phyloP scores from a whole-genome alignment of 1,140 invertebrate species.

The Hycleus cichorii region DNA sequence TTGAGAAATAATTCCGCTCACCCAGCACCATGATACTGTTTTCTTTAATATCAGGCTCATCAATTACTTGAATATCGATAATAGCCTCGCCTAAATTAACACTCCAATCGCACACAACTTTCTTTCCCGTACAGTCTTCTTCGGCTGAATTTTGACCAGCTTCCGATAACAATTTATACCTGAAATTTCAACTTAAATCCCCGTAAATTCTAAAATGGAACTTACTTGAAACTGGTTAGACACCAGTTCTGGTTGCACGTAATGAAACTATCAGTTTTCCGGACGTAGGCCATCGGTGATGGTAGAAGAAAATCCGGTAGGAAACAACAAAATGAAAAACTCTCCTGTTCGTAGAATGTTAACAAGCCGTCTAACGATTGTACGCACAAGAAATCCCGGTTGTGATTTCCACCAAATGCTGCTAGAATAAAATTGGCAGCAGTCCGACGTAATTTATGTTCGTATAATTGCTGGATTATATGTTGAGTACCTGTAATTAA shows the following conservation, averaged over 20 bases:
- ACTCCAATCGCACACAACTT: constrained; percentile 62
- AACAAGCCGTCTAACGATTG: constrained; percentile 79
- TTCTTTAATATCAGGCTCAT: constrained; percentile 36
- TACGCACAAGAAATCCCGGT: constrained; percentile 77
- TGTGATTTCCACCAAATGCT: constrained; percentile 70
- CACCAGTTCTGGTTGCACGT: constrained; percentile 65
- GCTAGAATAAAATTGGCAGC: constrained; percentile 65
- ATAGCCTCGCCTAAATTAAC: constrained; percentile 72
- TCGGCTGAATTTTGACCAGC: constrained; percentile 47
- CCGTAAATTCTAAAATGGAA: neutral
- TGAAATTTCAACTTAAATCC: constrained; percentile 7
- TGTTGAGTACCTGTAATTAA: constrained; percentile 54
- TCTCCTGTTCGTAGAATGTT: constrained; percentile 83
- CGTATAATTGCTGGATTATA: constrained; percentile 51
- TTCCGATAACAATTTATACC: constrained; percentile 58
- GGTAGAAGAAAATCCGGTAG: constrained; percentile 72
- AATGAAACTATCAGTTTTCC: constrained; percentile 73
- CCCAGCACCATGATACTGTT: constrained; percentile 58
- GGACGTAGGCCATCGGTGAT: constrained; percentile 66
- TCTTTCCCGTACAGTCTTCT: constrained; percentile 45
- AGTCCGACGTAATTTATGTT: constrained; percentile 56
- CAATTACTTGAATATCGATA: constrained; percentile 54
- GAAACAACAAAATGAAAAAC: constrained; percentile 65
- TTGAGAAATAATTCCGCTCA: constrained; percentile 65
- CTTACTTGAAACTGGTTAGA: constrained; percentile 73